A percentile compares a stretch with the other conserved stretches of the same genome.
Conservation (phyloP, 1,140 invertebrate genomes). For the Chrysopa pallens region DNA sequence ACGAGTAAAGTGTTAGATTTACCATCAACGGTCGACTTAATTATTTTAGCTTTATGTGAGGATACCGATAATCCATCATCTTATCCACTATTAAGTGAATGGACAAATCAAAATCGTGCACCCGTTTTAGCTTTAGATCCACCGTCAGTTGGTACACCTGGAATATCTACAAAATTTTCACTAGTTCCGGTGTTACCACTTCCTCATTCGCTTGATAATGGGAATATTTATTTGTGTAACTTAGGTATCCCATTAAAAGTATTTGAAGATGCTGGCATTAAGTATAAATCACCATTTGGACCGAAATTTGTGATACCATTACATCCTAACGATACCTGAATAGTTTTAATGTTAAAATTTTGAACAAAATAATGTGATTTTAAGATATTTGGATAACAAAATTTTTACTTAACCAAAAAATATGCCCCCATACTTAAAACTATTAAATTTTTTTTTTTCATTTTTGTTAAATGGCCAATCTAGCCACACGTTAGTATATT, state of each 20-base stretch:
- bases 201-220: constrained; percentile 45
- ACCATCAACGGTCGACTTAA: constrained; percentile 43
- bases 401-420: no score
- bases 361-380: no score
- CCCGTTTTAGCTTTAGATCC: constrained; percentile 69
- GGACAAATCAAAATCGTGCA: constrained; percentile 54
- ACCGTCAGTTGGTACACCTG: constrained; percentile 42
- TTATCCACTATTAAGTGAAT: constrained; percentile 31
- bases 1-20: constrained; percentile 32
- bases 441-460: no score
- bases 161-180: constrained; percentile 53
- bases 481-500: no score
- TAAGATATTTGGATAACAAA: no score
- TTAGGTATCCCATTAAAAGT: constrained; percentile 62
- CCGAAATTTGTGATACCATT: constrained; percentile 75
- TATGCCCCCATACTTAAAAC: no score
- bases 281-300: constrained; percentile 75
- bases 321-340: constrained; percentile 35
- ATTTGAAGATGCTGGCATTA: constrained; percentile 56
- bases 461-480: no score
- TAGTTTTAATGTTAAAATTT: no score
- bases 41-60: constrained; percentile 43
- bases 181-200: constrained; percentile 58
- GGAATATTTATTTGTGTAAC: constrained; percentile 74
- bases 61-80: constrained; percentile 19